These are phyloP conservation scores for Peucedramus taeniatus DNA, from an alignment of 2,113 vertebrate genomes.

Conservation along the genomic window DNA sequence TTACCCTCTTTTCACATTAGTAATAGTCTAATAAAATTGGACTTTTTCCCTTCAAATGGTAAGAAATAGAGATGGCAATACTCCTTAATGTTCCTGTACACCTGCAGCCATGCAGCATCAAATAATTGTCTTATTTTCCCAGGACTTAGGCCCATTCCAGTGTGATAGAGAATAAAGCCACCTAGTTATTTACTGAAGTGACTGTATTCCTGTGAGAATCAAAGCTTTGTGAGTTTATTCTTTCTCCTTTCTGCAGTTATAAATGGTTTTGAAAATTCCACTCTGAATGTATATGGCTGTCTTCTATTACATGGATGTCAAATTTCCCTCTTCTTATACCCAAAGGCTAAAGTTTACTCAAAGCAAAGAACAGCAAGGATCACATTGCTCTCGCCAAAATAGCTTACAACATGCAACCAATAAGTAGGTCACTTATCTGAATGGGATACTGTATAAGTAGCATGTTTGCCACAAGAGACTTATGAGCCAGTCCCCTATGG, in stretches of 20 bases:
- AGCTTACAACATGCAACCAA: slow-evolving; percentile 27
- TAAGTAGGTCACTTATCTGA: slow-evolving; percentile 54
- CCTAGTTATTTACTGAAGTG: not conserved
- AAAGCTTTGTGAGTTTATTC: not conserved
- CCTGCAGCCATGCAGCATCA: not conserved
- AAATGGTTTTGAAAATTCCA: slow-evolving; percentile 20
- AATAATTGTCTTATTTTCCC: not conserved
- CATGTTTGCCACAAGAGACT: slow-evolving; percentile 32
- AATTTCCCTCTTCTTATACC: not conserved
- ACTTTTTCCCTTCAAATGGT: not conserved
- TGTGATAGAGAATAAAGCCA: not conserved
- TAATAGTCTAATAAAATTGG: not conserved
- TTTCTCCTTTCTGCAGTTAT: not conserved
- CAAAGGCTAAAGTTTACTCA: slow-evolving; percentile 27
- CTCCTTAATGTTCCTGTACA: not conserved
- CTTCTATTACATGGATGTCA: slow-evolving; percentile 22
- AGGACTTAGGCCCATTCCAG: not conserved
- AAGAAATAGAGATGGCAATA: not conserved
- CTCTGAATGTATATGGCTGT: not conserved
- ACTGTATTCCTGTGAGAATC: not conserved
- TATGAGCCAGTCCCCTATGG: not conserved
- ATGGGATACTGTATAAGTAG: not conserved
- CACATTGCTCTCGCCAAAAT: not conserved
- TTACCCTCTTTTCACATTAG: not conserved
- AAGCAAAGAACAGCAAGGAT: slow-evolving; percentile 51